Conservation (phyloP, 1,140 invertebrate genomes). For the Drosophila sproati region DNA sequence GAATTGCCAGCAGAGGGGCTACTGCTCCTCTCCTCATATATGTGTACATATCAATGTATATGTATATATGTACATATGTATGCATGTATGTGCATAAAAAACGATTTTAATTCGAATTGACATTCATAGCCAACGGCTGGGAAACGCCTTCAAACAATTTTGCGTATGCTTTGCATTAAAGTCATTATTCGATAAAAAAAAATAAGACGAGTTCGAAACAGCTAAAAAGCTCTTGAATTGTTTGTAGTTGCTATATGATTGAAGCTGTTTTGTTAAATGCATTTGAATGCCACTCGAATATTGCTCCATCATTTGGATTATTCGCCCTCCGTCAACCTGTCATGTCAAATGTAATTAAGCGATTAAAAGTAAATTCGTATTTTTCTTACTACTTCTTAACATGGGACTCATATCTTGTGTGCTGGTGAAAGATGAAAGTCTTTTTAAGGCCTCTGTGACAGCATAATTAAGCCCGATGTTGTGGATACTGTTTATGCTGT, state of each 20-base stretch:
- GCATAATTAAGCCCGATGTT: conserved; percentile 74
- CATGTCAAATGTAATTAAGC: conserved; percentile 81
- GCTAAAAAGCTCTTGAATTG: neutral
- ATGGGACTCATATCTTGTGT: conserved; percentile 19
- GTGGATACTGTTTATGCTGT: conserved; percentile 2
- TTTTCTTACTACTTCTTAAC: conserved; percentile 43
- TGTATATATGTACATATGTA: neutral
- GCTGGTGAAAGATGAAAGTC: conserved; percentile 76
- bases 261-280: conserved; percentile 38
- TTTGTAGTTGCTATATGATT: neutral
- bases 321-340: conserved; percentile 74
- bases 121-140: conserved; percentile 36
- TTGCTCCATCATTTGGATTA: conserved; percentile 49
- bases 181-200: conserved; percentile 17
- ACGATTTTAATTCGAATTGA: conserved; percentile 54
- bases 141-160: conserved; percentile 31
- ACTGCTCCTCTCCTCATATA: neutral
- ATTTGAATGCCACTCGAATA: conserved; percentile 72
- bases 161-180: conserved; percentile 6
- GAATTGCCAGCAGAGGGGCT: conserved; percentile 27
- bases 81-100: conserved; percentile 11
- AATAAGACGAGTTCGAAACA: conserved; percentile 5
- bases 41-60: neutral
- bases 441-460: conserved; percentile 75
- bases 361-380: conserved; percentile 73